Base-by-base conservation (phyloP, 2,797 vertebrate species). In the Artibeus jamaicensis region DNA sequence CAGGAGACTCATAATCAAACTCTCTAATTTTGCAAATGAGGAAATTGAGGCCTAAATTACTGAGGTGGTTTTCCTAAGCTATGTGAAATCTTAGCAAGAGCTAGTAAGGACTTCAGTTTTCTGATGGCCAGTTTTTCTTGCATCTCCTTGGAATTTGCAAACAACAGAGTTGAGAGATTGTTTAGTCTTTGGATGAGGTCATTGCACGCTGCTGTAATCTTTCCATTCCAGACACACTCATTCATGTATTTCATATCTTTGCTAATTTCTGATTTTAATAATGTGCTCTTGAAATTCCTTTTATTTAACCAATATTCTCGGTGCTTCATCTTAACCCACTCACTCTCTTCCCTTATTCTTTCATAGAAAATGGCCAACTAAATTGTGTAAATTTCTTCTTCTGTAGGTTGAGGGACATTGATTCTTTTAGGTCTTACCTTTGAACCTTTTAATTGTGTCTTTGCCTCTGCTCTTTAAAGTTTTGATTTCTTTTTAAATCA, bases 191-290 rank as follows among this genome's bases (percentile, higher is more conserved):
- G 82, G 10, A 39, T 85, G n/a, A 21, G 39, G 46, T 59, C 53
- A 46, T 76, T 71, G 65, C 10, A 39, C 5, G 46, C 32, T 79
- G 68, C 62, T 91, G 5, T 24, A 84, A 44, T 81, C 12, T 83
- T 0, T 70, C 2, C 16, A 7, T 85, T 85, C 15, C 6, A 70
- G 70, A 78, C 78, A 12, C n/a, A 12, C 42, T 88, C 57, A 74
- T 39, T 50, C 22, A 50, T n/a, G 10, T 44, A 15, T 81, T 76
- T 78, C 29, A 3, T 90, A 26, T 74, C 32, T 93, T n/a, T 87
- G 48, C 21, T 85, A 15, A 57, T 68, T 70, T 79, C 44, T 96
- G 86, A n/a, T 82, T 89, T 93, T 90, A 89, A 71, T 84, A 82
- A 44, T 55, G 5, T 85, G 9, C 29, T 46, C 9, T 87, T 87